Percentiles rank a stretch among this genome's conserved stretches.
These are phyloP conservation scores for Cheumatopsyche charites DNA, from an alignment of 1,140 invertebrate genomes.

Conservation along the genomic window DNA sequence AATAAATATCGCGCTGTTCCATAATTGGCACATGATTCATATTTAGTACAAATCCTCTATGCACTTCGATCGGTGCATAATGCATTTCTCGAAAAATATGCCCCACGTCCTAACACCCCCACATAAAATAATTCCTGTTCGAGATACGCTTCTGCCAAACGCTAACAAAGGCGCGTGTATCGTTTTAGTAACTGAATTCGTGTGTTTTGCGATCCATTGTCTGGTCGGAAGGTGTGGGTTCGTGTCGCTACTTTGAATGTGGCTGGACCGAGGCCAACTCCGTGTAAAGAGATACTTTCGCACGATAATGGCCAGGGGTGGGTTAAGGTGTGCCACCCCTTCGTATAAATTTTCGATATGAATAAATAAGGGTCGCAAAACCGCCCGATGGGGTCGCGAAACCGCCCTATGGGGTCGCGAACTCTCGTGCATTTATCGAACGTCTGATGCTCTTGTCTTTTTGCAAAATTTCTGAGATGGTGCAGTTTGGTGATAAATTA, in stretches of 20 bases:
- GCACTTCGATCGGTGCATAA: too few relatives aligned
- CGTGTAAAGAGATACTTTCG: slow-evolving; percentile 39
- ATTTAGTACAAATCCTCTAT: too few relatives aligned
- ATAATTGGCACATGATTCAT: too few relatives aligned
- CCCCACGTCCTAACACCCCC: too few relatives aligned
- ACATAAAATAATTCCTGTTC: too few relatives aligned
- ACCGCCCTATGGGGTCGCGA: too few relatives aligned
- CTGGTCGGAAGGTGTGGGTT: slow-evolving; percentile 29
- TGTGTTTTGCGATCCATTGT: slow-evolving; percentile 35
- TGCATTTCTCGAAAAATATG: too few relatives aligned
- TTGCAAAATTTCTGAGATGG: background rate
- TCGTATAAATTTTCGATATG: slow-evolving; percentile 36
- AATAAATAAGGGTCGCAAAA: slow-evolving; percentile 27
- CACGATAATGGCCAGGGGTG: slow-evolving; percentile 32
- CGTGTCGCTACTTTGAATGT: slow-evolving; percentile 14
- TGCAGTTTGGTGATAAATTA: too few relatives aligned
- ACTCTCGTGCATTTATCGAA: too few relatives aligned
- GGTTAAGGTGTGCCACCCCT: background rate
- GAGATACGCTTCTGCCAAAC: slow-evolving; percentile 11
- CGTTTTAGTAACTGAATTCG: slow-evolving; percentile 29
- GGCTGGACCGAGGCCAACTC: slow-evolving; percentile 31
- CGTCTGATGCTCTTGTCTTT: background rate
- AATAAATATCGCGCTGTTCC: too few relatives aligned
- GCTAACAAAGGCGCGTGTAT: slow-evolving; percentile 21
- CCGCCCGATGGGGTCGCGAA: too few relatives aligned